These are phyloP conservation scores for Larimichthys polyactis DNA, from an alignment of 2,113 vertebrate species.

Conservation along the genomic window DNA sequence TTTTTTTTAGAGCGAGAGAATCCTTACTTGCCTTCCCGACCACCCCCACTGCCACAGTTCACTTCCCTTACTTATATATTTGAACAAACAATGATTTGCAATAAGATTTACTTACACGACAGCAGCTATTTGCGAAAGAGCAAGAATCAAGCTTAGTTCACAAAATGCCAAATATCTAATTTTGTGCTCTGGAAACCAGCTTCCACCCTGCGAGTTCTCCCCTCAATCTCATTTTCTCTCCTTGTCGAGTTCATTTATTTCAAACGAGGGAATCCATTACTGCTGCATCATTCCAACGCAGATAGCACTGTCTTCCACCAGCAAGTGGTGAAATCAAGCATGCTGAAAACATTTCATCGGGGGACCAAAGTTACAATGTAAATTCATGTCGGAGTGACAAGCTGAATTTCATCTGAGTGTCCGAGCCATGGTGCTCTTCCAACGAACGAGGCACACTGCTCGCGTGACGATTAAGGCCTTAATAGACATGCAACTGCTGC, in stretches of 20 bases:
- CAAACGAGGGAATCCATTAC: constrained; percentile 70
- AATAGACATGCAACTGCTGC: not conserved
- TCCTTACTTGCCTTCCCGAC: not conserved
- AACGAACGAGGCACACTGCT: not conserved
- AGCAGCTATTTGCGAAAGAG: not conserved
- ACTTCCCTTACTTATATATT: not conserved
- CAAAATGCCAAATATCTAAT: constrained; percentile 4
- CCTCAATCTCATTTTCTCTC: constrained; percentile 55
- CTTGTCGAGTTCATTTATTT: constrained; percentile 64
- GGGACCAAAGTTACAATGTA: constrained; percentile 36
- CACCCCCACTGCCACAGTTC: not conserved
- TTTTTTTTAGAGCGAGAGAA: not conserved
- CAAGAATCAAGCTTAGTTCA: not conserved
- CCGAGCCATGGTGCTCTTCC: constrained; percentile 34
- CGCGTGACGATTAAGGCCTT: not conserved
- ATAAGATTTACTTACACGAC: not conserved
- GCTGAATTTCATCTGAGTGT: constrained; percentile 23
- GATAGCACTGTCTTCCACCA: constrained; percentile 25
- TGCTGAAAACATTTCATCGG: constrained; percentile 59
- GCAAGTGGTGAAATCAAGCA: constrained; percentile 52
- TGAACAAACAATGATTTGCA: not conserved
- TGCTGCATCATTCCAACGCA: constrained; percentile 33
- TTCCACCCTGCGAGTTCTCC: constrained; percentile 15
- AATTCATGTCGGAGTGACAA: constrained; percentile 39
- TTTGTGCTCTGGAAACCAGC: constrained; percentile 23